Conservation (phyloP, 2,888 invertebrate species). For the Amphipyra berbera region DNA sequence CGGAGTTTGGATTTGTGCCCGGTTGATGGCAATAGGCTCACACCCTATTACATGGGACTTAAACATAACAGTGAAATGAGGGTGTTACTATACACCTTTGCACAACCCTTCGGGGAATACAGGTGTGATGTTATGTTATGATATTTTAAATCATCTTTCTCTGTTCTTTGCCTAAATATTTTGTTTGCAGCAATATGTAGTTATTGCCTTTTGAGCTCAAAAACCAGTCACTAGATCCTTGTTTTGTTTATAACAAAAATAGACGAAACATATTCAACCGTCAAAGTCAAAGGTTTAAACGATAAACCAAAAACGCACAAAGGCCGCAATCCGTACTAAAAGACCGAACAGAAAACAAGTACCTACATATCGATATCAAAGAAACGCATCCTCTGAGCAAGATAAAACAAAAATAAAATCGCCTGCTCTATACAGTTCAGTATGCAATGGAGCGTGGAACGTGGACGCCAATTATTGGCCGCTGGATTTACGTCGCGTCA, state of each 20-base stretch:
- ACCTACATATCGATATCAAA: conserved; percentile 47
- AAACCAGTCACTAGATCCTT: background rate
- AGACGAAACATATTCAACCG: background rate
- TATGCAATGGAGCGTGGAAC: conserved; percentile 68
- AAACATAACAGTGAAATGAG: too few species aligned
- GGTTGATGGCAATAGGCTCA: too few species aligned
- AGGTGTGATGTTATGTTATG: too few species aligned
- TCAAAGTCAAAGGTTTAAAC: conserved; percentile 8
- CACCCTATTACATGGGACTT: too few species aligned
- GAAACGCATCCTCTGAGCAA: conserved; percentile 35
- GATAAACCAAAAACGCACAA: conserved; percentile 23
- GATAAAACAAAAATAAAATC: conserved; percentile 42
- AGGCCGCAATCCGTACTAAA: conserved; percentile 30
- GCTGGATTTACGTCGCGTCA: conserved; percentile 75
- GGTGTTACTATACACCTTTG: too few species aligned
- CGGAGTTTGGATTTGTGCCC: too few species aligned
- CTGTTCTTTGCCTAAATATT: too few species aligned
- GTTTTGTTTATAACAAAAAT: conserved; percentile 7
- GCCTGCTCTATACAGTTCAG: conserved; percentile 43
- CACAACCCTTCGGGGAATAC: too few species aligned
- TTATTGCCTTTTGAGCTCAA: background rate
- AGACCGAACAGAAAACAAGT: conserved; percentile 29
- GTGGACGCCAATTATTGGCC: conserved; percentile 79
- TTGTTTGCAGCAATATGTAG: background rate
- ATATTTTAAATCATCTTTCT: too few species aligned